A percentile compares a stretch with the other conserved stretches of the same genome.
These are phyloP conservation scores for Porites australiensis DNA, from an alignment of 64 coral and sea anemone genomes.

Conservation along the genomic window DNA sequence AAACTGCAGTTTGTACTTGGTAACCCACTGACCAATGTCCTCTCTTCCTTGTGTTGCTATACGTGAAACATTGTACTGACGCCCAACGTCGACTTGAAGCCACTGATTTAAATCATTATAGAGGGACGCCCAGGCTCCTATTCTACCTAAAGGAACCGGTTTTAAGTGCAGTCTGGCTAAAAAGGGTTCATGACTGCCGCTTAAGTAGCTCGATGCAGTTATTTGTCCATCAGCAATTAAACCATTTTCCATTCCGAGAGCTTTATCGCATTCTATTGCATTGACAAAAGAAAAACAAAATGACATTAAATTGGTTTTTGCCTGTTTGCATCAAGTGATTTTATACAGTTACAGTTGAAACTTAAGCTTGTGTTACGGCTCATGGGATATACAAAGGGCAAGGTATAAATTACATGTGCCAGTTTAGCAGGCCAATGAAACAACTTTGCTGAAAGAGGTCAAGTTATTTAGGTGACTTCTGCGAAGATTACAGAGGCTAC, in stretches of 20 bases:
- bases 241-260: slow-evolving; percentile 43
- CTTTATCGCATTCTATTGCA: background rate
- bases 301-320: no score
- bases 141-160: background rate
- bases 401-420: no score
- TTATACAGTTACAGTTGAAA: no score
- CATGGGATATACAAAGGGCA: no score
- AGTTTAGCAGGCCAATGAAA: no score
- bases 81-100: slow-evolving; percentile 8
- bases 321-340: no score
- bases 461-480: no score
- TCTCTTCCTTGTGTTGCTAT: background rate
- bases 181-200: background rate
- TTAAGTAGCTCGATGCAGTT: background rate
- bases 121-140: background rate
- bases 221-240: slow-evolving; percentile 12
- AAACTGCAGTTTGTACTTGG: background rate
- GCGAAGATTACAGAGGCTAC: no score
- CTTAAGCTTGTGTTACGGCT: no score
- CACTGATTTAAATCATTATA: background rate
- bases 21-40: background rate
- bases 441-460: no score
- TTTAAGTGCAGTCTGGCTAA: slow-evolving; percentile 1
- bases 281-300: no score
- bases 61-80: background rate